Conservation (phyloP, 2,888 invertebrate genomes). For the Calliphora vomitoria region DNA sequence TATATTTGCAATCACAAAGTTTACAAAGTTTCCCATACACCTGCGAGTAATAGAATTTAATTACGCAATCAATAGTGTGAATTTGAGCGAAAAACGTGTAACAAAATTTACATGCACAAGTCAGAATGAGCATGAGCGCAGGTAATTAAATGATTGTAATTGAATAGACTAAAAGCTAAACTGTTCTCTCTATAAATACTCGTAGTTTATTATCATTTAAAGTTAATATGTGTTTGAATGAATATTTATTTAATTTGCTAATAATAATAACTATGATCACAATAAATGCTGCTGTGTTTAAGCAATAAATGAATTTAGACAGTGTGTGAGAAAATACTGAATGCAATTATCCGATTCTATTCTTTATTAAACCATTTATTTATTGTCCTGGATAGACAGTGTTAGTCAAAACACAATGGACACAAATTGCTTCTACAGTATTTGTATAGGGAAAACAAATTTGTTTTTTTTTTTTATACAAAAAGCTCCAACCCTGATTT, state of each 20-base stretch:
- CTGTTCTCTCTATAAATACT: background rate
- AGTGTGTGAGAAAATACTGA: too few relatives aligned
- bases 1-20: slow-evolving; percentile 8
- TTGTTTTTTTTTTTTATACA: too few relatives aligned
- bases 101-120: slow-evolving; percentile 27
- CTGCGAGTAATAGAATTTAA: background rate
- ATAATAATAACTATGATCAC: slow-evolving; percentile 14
- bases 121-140: background rate
- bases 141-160: background rate
- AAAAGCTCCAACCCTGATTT: too few relatives aligned
- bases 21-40: slow-evolving; percentile 12
- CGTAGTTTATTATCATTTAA: too few relatives aligned
- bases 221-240: background rate
- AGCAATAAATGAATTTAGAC: too few relatives aligned
- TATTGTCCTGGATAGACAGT: too few relatives aligned
- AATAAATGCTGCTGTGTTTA: too few relatives aligned
- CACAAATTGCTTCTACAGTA: too few relatives aligned
- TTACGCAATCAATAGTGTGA: slow-evolving; percentile 27
- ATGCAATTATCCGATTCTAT: too few relatives aligned
- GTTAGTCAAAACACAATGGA: too few relatives aligned
- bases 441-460: too few relatives aligned
- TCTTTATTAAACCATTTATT: too few relatives aligned
- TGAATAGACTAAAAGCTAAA: background rate
- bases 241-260: background rate
- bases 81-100: slow-evolving; percentile 46